These are phyloP conservation scores for rat (Rattus norvegicus) DNA, from an alignment of 2,113 vertebrate genomes.

Conservation along the genomic window GRCr8 NC_086028.1:95333501-95334000, in stretches of 20 bases:
- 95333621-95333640: not conserved
- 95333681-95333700: not conserved
- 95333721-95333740: not conserved
- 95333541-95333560: not conserved
- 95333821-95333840: fast-evolving
- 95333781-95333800: not conserved
- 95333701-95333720: not conserved
- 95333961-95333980: not conserved
- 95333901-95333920: not conserved
- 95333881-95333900: not conserved
- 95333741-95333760: not conserved
- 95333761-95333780: not conserved
- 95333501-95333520: not conserved
- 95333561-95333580: not conserved
- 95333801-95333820: not conserved
- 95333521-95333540: not conserved
- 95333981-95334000: not conserved
- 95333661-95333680: not conserved
- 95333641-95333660: not conserved
- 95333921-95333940: not conserved
- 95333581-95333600: not conserved
- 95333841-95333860: not conserved
- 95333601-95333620: not conserved
- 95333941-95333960: not conserved
- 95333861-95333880: not conserved